A percentile compares a stretch with the other conserved stretches of the same genome.
Conservation (phyloP, 2,888 invertebrate genomes). For the Mylabris sibirica region DNA sequence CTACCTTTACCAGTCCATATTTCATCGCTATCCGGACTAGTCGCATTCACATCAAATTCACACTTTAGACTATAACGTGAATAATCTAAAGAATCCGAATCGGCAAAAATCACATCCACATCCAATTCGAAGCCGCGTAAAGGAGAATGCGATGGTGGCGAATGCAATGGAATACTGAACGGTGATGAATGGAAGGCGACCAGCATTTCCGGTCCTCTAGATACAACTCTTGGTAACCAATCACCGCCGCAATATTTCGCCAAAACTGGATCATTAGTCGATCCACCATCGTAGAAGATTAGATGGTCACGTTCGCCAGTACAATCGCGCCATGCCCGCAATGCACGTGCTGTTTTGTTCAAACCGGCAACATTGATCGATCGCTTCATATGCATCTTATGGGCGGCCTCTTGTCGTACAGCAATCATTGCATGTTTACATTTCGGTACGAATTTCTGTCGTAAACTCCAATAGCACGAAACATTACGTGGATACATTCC, state of each 20-base stretch:
- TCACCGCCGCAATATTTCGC: constrained; percentile 90
- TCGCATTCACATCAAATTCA: constrained; percentile 80
- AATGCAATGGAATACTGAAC: constrained; percentile 79
- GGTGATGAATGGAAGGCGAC: constrained; percentile 89
- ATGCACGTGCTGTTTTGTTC: constrained; percentile 73
- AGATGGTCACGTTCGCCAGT: constrained; percentile 83
- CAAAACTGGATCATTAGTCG: constrained; percentile 82
- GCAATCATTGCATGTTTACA: constrained; percentile 93
- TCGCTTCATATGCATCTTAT: constrained; percentile 75
- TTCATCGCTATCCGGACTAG: constrained; percentile 69
- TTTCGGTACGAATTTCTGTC: constrained; percentile 85
- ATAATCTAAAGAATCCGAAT: constrained; percentile 86
- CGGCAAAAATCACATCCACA: constrained; percentile 87
- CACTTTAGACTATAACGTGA: constrained; percentile 69
- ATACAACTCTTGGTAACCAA: constrained; percentile 80
- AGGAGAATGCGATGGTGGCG: constrained; percentile 69
- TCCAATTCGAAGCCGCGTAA: constrained; percentile 84
- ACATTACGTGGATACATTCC: constrained; percentile 90
- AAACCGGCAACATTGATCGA: constrained; percentile 73
- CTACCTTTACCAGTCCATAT: constrained; percentile 68
- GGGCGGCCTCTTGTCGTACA: constrained; percentile 77
- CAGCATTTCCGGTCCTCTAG: constrained; percentile 81
- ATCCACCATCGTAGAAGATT: constrained; percentile 85
- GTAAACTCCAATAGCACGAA: constrained; percentile 87
- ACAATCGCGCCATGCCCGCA: constrained; percentile 85